Conservation (phyloP, 23 tunicate genomes). For the Oikopleura albicans region DNA sequence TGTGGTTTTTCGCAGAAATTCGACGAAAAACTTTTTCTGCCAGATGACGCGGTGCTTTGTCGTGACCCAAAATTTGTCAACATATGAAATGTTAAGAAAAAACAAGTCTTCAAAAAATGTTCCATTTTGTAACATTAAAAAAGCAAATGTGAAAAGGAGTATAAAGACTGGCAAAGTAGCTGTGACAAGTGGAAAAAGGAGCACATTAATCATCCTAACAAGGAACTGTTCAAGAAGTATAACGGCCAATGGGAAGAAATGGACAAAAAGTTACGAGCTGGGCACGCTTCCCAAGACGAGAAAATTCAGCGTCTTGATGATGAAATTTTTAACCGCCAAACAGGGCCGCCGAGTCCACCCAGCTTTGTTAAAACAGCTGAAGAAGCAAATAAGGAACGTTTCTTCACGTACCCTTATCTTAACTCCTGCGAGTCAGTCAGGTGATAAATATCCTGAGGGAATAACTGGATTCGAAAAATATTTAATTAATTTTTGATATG, state of each 20-base stretch:
- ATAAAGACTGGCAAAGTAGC: not conserved
- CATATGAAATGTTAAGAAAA: too few relatives aligned
- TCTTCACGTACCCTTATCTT: too few relatives aligned
- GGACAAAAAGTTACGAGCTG: not conserved
- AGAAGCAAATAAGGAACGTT: too few relatives aligned
- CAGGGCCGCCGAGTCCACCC: constrained; percentile 13
- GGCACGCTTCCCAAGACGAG: not conserved
- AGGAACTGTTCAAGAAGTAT: not conserved
- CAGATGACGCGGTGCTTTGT: too few relatives aligned
- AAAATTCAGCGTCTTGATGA: not conserved
- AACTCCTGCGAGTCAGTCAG: too few relatives aligned
- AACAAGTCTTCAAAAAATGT: too few relatives aligned
- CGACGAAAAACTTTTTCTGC: too few relatives aligned
- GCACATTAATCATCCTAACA: not conserved
- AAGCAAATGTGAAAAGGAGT: not conserved
- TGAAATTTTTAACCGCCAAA: not conserved
- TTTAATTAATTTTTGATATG: too few relatives aligned
- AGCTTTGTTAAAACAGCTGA: not conserved
- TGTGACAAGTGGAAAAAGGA: constrained; percentile 8
- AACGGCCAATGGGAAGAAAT: not conserved
- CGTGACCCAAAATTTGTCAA: too few relatives aligned
- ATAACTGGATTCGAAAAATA: too few relatives aligned
- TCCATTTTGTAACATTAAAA: not conserved
- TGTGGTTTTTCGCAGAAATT: too few relatives aligned
- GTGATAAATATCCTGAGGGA: too few relatives aligned